A percentile compares a stretch with the other conserved stretches of the same genome.
Conservation (phyloP, 2,113 vertebrate species). For the Xenopus borealis region DNA sequence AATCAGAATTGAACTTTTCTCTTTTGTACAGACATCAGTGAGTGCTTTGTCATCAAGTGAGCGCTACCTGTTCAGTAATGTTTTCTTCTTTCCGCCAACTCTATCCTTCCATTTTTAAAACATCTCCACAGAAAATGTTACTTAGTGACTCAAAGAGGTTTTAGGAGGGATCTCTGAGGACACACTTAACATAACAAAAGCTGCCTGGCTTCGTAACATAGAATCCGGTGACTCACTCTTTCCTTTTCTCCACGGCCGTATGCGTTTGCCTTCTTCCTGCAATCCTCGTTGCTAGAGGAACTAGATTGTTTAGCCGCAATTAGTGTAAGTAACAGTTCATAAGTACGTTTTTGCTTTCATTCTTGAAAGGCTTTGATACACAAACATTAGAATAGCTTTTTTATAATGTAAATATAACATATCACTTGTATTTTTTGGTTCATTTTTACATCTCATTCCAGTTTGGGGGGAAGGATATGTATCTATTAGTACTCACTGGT, state of each 20-base stretch:
- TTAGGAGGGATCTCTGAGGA: neutral
- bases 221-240: constrained; percentile 16
- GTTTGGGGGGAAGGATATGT: too few species aligned
- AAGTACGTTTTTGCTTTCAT: constrained; percentile 30
- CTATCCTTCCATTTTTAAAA: too few species aligned
- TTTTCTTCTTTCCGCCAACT: too few species aligned
- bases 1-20: too few species aligned
- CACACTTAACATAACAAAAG: constrained; percentile 2
- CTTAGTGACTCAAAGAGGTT: neutral
- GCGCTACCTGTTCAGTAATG: too few species aligned
- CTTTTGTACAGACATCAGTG: too few species aligned
- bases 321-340: constrained; percentile 23
- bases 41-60: too few species aligned
- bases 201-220: constrained; percentile 2
- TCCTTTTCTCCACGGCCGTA: neutral
- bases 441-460: too few species aligned
- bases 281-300: constrained; percentile 27
- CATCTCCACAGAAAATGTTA: too few species aligned
- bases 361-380: constrained; percentile 26
- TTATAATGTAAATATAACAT: neutral
- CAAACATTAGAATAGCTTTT: neutral
- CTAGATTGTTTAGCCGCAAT: constrained; percentile 17
- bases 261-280: neutral
- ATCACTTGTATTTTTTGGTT: neutral
- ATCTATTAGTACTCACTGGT: too few species aligned